Evolutionary conservation across 2,113 vertebrate species (phyloP), one percentile per base, ranked within the genome.

Genomic region (Cranoglanis bouderius): DNA sequence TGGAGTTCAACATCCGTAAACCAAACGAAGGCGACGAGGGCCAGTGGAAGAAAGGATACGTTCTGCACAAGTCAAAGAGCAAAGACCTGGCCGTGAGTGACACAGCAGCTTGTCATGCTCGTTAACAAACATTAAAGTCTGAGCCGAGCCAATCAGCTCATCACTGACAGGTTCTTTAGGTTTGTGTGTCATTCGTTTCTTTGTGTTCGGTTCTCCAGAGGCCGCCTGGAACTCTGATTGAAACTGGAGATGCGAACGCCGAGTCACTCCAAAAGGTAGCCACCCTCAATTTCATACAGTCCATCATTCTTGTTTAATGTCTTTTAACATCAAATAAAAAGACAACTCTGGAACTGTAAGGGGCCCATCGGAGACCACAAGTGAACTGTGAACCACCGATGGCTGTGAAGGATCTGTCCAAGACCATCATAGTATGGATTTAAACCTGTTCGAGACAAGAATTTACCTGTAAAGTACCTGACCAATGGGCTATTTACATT

Each of bases 1-100:
- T 98, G 35, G 98, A 99, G 80, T 99, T 99, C 96, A 99, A 99
- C 95, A 99, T 99, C 93, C 97, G 98, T 21, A 99, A 99, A 94
- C 96, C 98, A 92, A 99, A 99, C 77, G 98, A 99, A 93, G 98
- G 98, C 80, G 96, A 97, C 82, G 97, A 99, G 61, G 51, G 84
- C 5, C 90, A 91, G 89, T 99, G 98, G 98, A 99, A 97, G 95
- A 98, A 98, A 92, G 98, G 98, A 92, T 99, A 99, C 92, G 97
- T 99, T 92, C 96, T 99, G 89, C 98, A 99, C 96, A 99, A 99
- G 93, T 98, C 98, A 88, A 99, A 99, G 96, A 97, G 97, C 29
- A 97, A 98, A 91, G 98, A 99, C 93, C 97, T 98, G 9, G 80
- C 18, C 9, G 88, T 89, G 46, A 85, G 88, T 53, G 19, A 26